Conservation (phyloP, 2,797 vertebrate genomes). For the Coranthus polyacanthus region DNA sequence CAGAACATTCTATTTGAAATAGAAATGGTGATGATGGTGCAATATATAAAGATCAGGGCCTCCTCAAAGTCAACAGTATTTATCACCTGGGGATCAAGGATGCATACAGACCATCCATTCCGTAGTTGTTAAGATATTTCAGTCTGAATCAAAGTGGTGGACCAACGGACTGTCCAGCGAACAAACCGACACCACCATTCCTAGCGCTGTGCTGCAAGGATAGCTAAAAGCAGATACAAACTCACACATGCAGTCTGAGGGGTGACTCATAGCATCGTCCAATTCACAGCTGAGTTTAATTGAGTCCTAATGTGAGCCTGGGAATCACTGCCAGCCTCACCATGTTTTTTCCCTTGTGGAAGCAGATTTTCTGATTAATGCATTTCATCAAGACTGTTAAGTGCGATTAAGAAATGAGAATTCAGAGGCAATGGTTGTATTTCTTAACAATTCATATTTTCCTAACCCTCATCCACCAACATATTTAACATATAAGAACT, state of each 20-base stretch:
- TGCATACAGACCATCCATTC: too few relatives aligned
- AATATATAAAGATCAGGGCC: too few relatives aligned
- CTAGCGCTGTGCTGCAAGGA: background rate
- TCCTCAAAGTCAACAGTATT: too few relatives aligned
- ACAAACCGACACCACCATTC: background rate
- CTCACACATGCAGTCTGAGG: constrained; percentile 33
- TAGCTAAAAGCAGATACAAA: constrained; percentile 40
- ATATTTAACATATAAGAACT: too few relatives aligned
- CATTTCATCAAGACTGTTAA: constrained; percentile 25
- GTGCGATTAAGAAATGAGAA: constrained; percentile 8
- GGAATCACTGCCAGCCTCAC: constrained; percentile 58
- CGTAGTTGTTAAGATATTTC: too few relatives aligned
- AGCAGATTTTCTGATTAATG: constrained; percentile 23
- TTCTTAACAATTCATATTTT: constrained; percentile 26
- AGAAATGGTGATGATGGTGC: too few relatives aligned
- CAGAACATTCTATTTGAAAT: too few relatives aligned
- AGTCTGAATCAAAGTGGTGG: too few relatives aligned
- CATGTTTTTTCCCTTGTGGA: constrained; percentile 17
- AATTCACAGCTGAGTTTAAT: constrained; percentile 65
- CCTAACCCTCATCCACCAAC: too few relatives aligned
- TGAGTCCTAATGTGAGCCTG: constrained; percentile 60
- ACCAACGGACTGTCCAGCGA: too few relatives aligned
- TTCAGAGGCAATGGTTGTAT: constrained; percentile 25
- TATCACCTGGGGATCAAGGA: too few relatives aligned
- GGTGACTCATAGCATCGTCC: constrained; percentile 53